Evolutionary conservation across 2,797 vertebrate species (phyloP), one percentile per base, ranked within the genome.

Genomic region (Uromys caudimaculatus): DNA sequence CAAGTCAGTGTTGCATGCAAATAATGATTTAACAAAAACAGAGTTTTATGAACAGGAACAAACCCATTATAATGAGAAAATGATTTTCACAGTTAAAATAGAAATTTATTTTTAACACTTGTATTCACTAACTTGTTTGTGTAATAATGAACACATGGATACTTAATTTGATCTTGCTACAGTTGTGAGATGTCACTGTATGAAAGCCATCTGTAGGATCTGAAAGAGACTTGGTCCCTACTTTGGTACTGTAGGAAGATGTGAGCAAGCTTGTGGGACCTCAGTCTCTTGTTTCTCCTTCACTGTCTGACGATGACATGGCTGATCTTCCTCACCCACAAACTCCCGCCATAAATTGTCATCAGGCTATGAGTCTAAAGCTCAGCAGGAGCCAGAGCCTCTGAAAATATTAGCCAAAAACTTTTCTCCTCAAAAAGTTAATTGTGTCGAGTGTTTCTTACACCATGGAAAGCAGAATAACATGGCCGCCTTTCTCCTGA

Each of bases 31-130:
- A 95, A 85, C 95, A 90, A 88, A 77, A 75, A 73, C 71, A 73
- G 56, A 85, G 88, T 92, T 97, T 96, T 89, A 94, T 90, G 93
- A 94, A 78, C 76, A 90, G 92, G 81, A 97, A 89, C 77, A 62
- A 92, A 97, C 56, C 12, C 47, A 90, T 58, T 47, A 93, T 64
- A 76, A 67, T 75, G 56, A 89, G 88, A 93, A 83, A 84, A 91
- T 79, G 17, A 76, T 58, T 64, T 79, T 50, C 86, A 79, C 14
- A 54, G 56, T 89, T 91, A 89, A 90, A 90, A 93, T 13, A 82
- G 89, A 94, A 81, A 44, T 90, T 79, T 58, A 52, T 92, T 76
- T 92, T 89, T 54, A 82, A 60, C 56, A 23, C 35, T 38, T 67
- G 82, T 13, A 41, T 58, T 54, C 24, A 2, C 12, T 73, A 62